Evolutionary conservation across 2,888 invertebrate genomes (phyloP), one percentile per base, ranked within the genome.

Genomic region (Clivina fossor): DNA sequence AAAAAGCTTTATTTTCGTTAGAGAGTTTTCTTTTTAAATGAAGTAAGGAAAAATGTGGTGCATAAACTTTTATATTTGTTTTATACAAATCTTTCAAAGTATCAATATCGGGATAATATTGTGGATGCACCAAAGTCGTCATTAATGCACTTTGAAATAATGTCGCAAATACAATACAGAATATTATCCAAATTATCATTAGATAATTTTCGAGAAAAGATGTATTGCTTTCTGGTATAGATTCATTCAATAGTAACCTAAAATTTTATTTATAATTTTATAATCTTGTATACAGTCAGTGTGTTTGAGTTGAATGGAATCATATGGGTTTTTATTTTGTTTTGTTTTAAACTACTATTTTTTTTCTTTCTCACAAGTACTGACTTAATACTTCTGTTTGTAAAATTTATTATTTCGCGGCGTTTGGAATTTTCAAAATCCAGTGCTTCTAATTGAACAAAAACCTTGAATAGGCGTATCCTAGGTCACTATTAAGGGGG

Each of bases 21-120:
- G 26, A 13, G 1, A 55, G 9, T 20, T 9, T 38, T 38, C 44
- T 35, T 8, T 8, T 15, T n/a, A 44, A 37, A 22, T 53, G 44
- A 4, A 53, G 26, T n/a, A 11, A 3, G 2, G 35, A 33, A 22
- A 33, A 44, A 13, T 44, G 35, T n/a, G 53, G 9, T 2, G 32
- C 37, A 26, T 44, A 44, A 7, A 55, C 40, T 1, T 18, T 20
- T 20, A 55, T 20, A 40, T 55, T 11, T 1, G 55, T 55, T 30
- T 55, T 15, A 47, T 38, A 55, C 7, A 55, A 18, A n/a, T 55
- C 55, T 16, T 46, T 5, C 9, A 55, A 28, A 9, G 20, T 32
- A 16, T 55, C 22, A 15, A 55, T 40, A 32, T 55, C 55, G n/a
- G 46, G 30, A 32, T 55, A 55, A 20, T 55, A 55, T 47, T 47